Evolutionary conservation across 2,113 vertebrate genomes (phyloP).

Genomic region (Sceloporus tristichus): DNA sequence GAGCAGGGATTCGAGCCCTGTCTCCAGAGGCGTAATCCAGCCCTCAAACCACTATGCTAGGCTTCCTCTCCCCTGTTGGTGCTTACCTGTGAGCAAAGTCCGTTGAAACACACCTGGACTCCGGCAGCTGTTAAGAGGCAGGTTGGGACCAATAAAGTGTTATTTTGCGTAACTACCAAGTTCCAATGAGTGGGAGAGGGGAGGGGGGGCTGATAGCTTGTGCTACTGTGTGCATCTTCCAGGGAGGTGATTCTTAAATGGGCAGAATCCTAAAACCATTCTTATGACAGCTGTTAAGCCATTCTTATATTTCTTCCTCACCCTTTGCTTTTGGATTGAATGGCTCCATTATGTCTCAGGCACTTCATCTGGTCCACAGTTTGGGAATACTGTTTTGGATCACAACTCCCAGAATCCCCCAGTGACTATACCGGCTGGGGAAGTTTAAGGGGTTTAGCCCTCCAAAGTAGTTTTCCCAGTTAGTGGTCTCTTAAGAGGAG

Average conservation of each 20-base stretch:
- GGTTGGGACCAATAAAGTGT: neutral
- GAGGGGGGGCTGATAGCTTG: neutral
- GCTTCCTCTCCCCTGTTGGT: neutral
- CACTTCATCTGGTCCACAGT: too few relatives aligned
- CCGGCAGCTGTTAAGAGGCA: too few relatives aligned
- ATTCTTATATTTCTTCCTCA: too few relatives aligned
- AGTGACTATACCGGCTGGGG: too few relatives aligned
- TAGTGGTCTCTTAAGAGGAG: neutral
- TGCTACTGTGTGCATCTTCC: neutral
- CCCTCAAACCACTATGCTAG: too few relatives aligned
- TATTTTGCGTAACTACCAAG: neutral
- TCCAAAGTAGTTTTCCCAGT: too few relatives aligned
- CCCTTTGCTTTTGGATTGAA: neutral
- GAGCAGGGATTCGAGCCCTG: too few relatives aligned
- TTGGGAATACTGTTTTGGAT: too few relatives aligned
- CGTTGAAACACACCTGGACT: neutral
- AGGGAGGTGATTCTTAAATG: neutral
- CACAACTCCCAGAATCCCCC: too few relatives aligned
- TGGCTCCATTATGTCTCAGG: neutral
- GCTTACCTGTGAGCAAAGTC: neutral
- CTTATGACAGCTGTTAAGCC: neutral
- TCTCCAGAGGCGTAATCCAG: too few relatives aligned
- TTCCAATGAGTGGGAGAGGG: fast-evolving
- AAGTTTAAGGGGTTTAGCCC: too few relatives aligned
- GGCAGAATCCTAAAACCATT: too few relatives aligned